Evolutionary conservation across 64 coral and sea anemone genomes (phyloP).

Genomic region (Actinia tenebrosa): DNA sequence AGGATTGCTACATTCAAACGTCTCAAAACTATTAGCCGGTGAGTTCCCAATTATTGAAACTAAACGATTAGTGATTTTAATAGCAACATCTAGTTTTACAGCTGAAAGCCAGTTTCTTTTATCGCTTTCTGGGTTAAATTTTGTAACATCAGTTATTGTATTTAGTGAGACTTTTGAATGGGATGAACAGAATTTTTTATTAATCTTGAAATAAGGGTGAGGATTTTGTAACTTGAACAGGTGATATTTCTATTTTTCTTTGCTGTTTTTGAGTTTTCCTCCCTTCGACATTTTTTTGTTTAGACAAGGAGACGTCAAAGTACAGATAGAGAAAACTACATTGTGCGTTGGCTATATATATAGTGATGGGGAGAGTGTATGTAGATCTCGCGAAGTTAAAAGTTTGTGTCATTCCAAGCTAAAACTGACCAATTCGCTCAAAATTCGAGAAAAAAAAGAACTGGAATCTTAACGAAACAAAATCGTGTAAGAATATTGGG

Average conservation of each 20-base stretch:
- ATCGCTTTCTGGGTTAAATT: too few species aligned
- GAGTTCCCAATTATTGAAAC: background rate
- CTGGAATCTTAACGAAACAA: too few species aligned
- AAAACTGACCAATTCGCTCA: background rate
- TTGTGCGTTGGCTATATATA: background rate
- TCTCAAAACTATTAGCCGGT: background rate
- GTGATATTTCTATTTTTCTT: background rate
- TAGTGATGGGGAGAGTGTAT: background rate
- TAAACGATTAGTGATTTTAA: too few species aligned
- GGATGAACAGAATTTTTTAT: too few species aligned
- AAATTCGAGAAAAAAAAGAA: too few species aligned
- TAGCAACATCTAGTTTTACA: too few species aligned
- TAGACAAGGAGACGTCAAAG: background rate
- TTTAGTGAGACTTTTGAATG: too few species aligned
- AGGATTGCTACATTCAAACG: background rate
- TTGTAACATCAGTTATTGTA: too few species aligned
- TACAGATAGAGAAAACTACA: background rate
- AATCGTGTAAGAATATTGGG: too few species aligned
- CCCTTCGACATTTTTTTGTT: background rate
- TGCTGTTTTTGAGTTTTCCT: background rate
- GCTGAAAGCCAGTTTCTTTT: too few species aligned
- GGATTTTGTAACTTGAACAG: background rate
- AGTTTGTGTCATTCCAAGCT: too few species aligned
- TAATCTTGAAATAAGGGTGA: too few species aligned
- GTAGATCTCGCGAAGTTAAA: background rate